Percentiles rank a stretch among this genome's conserved stretches.
Conservation (phyloP, 2,888 invertebrate genomes). For the Osedax fenrisi region DNA sequence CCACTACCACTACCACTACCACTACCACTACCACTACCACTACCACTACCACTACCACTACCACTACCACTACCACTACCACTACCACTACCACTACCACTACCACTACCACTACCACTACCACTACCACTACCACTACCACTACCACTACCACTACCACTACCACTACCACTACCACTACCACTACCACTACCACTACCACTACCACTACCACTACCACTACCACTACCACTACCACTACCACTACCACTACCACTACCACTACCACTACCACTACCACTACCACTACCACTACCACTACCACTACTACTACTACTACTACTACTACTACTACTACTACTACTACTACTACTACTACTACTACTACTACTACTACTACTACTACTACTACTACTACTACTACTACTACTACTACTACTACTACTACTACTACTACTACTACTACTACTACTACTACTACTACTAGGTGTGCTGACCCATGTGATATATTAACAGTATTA, state of each 20-base stretch:
- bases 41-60: not conserved
- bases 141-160: not conserved
- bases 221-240: not conserved
- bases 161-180: not conserved
- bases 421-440: not conserved
- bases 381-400: not conserved
- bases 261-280: not conserved
- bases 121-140: not conserved
- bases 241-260: not conserved
- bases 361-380: not conserved
- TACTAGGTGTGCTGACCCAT: no score
- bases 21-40: not conserved
- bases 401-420: not conserved
- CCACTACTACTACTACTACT: not conserved
- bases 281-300: not conserved
- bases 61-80: not conserved
- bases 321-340: not conserved
- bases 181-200: not conserved
- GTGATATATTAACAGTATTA: no score
- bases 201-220: not conserved
- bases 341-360: not conserved
- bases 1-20: not conserved
- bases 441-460: not conserved
- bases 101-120: not conserved
- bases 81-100: not conserved